Percentiles rank a stretch among this genome's conserved stretches.
phyloP scores from a whole-genome alignment of 2,888 invertebrate species.

The Alloplasta piceator region DNA sequence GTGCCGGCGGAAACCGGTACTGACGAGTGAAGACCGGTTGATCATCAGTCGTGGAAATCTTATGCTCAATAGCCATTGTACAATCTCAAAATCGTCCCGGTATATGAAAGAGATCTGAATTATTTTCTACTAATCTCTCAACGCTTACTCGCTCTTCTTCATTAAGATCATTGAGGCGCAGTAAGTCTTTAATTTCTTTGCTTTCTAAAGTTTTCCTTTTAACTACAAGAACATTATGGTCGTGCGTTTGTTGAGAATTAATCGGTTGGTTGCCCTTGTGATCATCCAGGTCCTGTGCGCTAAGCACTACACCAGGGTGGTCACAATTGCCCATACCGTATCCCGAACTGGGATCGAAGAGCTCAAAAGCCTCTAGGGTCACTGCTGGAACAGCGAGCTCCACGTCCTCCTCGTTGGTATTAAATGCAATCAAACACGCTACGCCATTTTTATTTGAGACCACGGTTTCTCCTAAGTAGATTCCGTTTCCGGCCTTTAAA shows the following conservation, averaged over 20 bases:
- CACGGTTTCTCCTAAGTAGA: not conserved
- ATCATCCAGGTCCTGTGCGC: too few species aligned
- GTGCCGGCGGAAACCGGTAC: slow-evolving; percentile 25
- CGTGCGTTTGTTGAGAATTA: not conserved
- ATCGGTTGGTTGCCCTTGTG: too few species aligned
- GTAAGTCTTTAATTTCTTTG: not conserved
- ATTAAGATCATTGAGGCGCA: slow-evolving; percentile 15
- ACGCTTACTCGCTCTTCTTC: not conserved
- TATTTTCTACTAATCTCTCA: not conserved
- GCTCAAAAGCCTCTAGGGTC: not conserved
- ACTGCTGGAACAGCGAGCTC: not conserved
- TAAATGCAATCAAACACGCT: not conserved
- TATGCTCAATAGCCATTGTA: slow-evolving; percentile 14
- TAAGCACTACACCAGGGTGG: too few species aligned
- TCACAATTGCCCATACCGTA: too few species aligned
- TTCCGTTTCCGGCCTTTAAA: not conserved
- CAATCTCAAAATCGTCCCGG: not conserved
- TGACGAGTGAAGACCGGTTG: slow-evolving; percentile 30
- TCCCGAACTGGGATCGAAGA: too few species aligned
- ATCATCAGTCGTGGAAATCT: slow-evolving; percentile 14
- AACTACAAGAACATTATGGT: not conserved
- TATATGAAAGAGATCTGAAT: slow-evolving; percentile 7
- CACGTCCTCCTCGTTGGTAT: not conserved
- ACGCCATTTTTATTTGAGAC: too few species aligned
- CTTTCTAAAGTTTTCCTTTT: not conserved